Percentiles rank a stretch among this genome's conserved stretches.
Evolutionary conservation across 2,888 invertebrate species (phyloP).

Genomic region (Salpingus planirostris): DNA sequence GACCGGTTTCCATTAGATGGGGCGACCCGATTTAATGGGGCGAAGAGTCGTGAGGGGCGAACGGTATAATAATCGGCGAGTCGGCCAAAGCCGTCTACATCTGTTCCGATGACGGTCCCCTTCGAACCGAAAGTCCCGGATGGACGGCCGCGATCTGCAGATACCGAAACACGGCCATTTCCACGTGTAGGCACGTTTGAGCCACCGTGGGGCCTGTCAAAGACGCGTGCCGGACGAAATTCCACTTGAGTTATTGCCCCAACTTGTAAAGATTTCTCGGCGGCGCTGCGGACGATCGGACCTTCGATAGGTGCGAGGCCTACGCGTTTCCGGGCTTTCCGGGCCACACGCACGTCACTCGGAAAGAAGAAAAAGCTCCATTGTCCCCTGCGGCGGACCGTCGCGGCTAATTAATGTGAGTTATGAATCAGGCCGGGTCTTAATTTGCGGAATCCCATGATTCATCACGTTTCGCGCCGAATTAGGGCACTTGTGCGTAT

Average conservation of each 20-base stretch:
- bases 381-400: no score
- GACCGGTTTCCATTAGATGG: constrained; percentile 2
- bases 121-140: constrained; percentile 7
- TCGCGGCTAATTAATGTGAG: no score
- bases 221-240: constrained; percentile 26
- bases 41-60: constrained; percentile 3
- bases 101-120: constrained; percentile 9
- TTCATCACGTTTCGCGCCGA: constrained; percentile 24
- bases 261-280: constrained; percentile 26
- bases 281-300: constrained; percentile 23
- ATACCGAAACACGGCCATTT: constrained; percentile 14
- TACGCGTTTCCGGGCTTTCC: no score
- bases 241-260: constrained; percentile 27
- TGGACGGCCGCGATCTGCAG: constrained; percentile 11
- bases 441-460: constrained; percentile 24
- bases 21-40: constrained; percentile 5
- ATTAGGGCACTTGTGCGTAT: constrained; percentile 19
- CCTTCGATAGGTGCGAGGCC: no score
- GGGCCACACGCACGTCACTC: no score
- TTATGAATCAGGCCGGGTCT: no score
- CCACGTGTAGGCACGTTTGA: constrained; percentile 21
- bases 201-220: constrained; percentile 23
- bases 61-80: constrained; percentile 9
- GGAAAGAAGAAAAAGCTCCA: no score
- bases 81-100: constrained; percentile 11